These are phyloP conservation scores for Schizotus pectinicornis DNA, from an alignment of 2,888 invertebrate genomes.

Conservation along the genomic window DNA sequence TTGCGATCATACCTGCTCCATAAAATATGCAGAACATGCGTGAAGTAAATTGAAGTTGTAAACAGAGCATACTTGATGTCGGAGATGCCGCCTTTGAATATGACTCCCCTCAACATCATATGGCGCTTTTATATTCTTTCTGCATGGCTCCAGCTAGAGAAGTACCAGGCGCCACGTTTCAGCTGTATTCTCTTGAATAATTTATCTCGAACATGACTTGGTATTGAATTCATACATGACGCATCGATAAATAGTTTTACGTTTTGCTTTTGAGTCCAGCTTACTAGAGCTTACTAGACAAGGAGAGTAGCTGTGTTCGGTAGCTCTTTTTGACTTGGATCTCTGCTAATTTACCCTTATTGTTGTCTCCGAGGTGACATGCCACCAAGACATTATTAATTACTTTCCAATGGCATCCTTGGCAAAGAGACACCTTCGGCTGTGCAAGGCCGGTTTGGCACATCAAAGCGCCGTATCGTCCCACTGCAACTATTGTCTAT, in stretches of 20 bases:
- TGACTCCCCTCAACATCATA: conserved; percentile 12
- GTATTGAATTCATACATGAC: conserved; percentile 15
- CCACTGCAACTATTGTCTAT: too few relatives aligned
- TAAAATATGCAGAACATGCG: conserved; percentile 20
- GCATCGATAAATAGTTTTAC: not conserved
- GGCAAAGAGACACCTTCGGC: too few relatives aligned
- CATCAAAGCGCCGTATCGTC: too few relatives aligned
- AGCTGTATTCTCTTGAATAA: conserved; percentile 22
- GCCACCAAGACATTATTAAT: too few relatives aligned
- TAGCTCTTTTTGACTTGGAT: too few relatives aligned
- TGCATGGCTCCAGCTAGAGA: conserved; percentile 16
- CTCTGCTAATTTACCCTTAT: too few relatives aligned
- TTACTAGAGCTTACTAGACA: too few relatives aligned
- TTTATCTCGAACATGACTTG: conserved; percentile 12
- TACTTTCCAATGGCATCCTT: too few relatives aligned
- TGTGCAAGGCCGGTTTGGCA: too few relatives aligned
- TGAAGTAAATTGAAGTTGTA: conserved; percentile 16
- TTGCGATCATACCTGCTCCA: not conserved
- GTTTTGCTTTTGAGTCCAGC: too few relatives aligned
- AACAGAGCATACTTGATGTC: conserved; percentile 22
- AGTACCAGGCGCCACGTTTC: conserved; percentile 20
- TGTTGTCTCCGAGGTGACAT: too few relatives aligned
- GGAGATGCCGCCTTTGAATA: conserved; percentile 19
- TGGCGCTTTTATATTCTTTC: conserved; percentile 26
- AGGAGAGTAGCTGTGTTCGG: too few relatives aligned